These are phyloP conservation scores for Monopterus albus DNA, from an alignment of 2,113 vertebrate species.

Conservation along the genomic window DNA sequence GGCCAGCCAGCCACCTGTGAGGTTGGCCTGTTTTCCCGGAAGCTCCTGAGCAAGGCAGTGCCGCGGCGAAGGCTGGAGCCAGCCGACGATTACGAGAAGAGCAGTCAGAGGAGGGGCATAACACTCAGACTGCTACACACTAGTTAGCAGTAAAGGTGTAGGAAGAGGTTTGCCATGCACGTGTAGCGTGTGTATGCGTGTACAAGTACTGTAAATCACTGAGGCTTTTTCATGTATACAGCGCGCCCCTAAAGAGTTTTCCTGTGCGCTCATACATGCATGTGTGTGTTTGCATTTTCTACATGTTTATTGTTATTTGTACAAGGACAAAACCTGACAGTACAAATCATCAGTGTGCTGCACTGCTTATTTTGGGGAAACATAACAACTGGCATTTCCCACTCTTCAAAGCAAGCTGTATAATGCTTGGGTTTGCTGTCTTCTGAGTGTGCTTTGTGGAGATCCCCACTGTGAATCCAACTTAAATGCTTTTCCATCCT, in stretches of 20 bases:
- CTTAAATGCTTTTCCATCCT: conserved; percentile 78
- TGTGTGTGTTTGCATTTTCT: conserved; percentile 61
- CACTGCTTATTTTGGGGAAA: conserved; percentile 75
- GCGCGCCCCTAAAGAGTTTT: conserved; percentile 45
- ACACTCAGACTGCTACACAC: conserved; percentile 64
- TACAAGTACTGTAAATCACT: conserved; percentile 69
- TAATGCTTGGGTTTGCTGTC: conserved; percentile 74
- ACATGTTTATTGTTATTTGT: conserved; percentile 79
- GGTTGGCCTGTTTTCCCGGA: conserved; percentile 62
- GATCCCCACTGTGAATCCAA: conserved; percentile 78
- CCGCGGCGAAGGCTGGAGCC: conserved; percentile 72
- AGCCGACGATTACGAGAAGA: conserved; percentile 70
- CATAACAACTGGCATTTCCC: conserved; percentile 81
- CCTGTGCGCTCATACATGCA: conserved; percentile 51
- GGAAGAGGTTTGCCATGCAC: conserved; percentile 78
- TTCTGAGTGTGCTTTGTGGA: conserved; percentile 71
- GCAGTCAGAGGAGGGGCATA: conserved; percentile 64
- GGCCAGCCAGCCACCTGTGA: conserved; percentile 77
- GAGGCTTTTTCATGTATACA: conserved; percentile 57
- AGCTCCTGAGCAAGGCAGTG: conserved; percentile 68
- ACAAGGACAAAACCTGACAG: conserved; percentile 76
- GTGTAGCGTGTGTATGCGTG: conserved; percentile 57
- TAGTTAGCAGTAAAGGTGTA: conserved; percentile 75
- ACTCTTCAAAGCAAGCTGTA: conserved; percentile 77
- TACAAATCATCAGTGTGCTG: conserved; percentile 72